Conservation (phyloP, 1,140 invertebrate species). For the Elymnias hypermnestra region DNA sequence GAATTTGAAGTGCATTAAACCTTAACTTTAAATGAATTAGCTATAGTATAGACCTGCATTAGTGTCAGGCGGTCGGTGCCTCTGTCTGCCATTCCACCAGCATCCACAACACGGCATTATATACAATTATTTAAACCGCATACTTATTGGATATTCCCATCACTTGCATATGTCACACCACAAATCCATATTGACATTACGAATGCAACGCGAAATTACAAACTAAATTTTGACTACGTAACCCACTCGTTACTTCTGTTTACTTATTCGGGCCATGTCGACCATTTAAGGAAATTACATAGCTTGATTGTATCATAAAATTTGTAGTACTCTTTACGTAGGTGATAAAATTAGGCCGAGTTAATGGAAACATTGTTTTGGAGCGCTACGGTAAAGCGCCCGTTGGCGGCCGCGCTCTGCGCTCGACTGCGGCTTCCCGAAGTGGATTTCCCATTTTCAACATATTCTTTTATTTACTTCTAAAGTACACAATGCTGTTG, state of each 20-base stretch:
- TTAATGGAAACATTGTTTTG: slow-evolving; percentile 19
- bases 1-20: no score
- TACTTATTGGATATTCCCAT: slow-evolving; percentile 6
- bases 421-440: slow-evolving; percentile 47
- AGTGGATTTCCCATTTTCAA: slow-evolving; percentile 44
- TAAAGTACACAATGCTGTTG: slow-evolving; percentile 13
- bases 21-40: no score
- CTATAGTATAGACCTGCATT: slow-evolving; percentile 47
- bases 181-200: slow-evolving; percentile 3
- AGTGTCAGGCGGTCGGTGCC: slow-evolving; percentile 59
- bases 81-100: slow-evolving; percentile 69
- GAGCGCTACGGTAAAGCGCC: slow-evolving; percentile 26
- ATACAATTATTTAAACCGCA: slow-evolving; percentile 23
- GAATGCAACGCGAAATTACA: not conserved
- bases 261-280: not conserved
- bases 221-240: not conserved
- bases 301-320: slow-evolving; percentile 14
- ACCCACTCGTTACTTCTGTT: not conserved
- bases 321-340: slow-evolving; percentile 30
- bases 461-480: slow-evolving; percentile 28
- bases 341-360: slow-evolving; percentile 21
- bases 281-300: slow-evolving; percentile 1
- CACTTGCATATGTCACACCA: not conserved
- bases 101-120: slow-evolving; percentile 66
- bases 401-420: slow-evolving; percentile 42